Conservation (phyloP, 1,140 invertebrate genomes). For the Drosophila varians region DNA sequence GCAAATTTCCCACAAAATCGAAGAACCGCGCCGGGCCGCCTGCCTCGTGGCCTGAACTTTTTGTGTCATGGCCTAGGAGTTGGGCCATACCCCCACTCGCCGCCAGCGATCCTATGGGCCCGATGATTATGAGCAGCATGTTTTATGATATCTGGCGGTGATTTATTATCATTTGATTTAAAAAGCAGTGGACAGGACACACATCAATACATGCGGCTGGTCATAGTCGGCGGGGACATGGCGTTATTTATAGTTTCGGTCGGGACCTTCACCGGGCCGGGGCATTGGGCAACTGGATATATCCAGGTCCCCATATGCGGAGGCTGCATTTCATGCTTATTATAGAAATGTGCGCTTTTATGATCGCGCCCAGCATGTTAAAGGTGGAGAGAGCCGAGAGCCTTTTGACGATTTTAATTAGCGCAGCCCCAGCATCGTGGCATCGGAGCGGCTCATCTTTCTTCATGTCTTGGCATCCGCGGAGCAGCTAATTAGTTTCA, state of each 20-base stretch:
- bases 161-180: slow-evolving; percentile 84
- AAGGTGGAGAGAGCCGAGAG: slow-evolving; percentile 48
- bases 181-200: slow-evolving; percentile 82
- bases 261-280: slow-evolving; percentile 20
- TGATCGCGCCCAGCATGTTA: slow-evolving; percentile 58
- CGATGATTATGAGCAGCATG: slow-evolving; percentile 78
- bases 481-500: slow-evolving; percentile 53
- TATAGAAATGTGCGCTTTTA: slow-evolving; percentile 76
- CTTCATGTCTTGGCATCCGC: slow-evolving; percentile 7
- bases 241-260: slow-evolving; percentile 77
- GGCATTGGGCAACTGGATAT: slow-evolving; percentile 10
- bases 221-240: slow-evolving; percentile 43
- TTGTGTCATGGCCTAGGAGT: slow-evolving; percentile 53
- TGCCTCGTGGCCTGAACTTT: slow-evolving; percentile 51
- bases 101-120: slow-evolving; percentile 21
- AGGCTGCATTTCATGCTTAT: slow-evolving; percentile 71
- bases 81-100: slow-evolving; percentile 6
- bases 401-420: slow-evolving; percentile 74
- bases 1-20: slow-evolving; percentile 68
- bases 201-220: slow-evolving; percentile 69
- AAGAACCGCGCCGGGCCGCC: not conserved
- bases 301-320: not conserved
- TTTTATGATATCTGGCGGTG: slow-evolving; percentile 83
- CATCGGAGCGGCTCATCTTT: slow-evolving; percentile 25
- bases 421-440: slow-evolving; percentile 32